A percentile compares a stretch with the other conserved stretches of the same genome.
Conservation (phyloP, 2,888 invertebrate genomes). For the Ichneumon xanthorius region DNA sequence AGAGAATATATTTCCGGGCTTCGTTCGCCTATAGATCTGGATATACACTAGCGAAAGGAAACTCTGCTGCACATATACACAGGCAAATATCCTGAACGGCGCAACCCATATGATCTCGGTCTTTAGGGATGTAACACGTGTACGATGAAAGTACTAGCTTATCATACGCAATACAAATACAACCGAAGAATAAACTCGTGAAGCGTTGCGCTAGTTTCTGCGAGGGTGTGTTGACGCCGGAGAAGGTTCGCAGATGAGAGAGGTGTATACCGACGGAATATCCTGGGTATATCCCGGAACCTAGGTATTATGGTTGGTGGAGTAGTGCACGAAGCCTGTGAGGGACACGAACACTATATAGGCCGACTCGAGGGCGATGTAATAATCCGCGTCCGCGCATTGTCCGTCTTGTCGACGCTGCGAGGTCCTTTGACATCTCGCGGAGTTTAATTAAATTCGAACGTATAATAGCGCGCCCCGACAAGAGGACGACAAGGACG, state of each 20-base stretch:
- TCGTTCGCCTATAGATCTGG: constrained; percentile 33
- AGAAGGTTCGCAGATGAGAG: constrained; percentile 47
- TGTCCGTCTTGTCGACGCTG: constrained; percentile 83
- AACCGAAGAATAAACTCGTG: constrained; percentile 56
- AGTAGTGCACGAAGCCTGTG: constrained; percentile 45
- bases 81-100: constrained; percentile 25
- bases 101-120: constrained; percentile 4
- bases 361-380: constrained; percentile 79
- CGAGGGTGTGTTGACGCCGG: constrained; percentile 32
- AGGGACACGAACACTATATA: constrained; percentile 55
- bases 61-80: constrained; percentile 26
- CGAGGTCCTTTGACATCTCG: constrained; percentile 83
- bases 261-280: constrained; percentile 43
- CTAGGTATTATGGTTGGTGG: constrained; percentile 17
- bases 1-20: constrained; percentile 39
- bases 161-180: constrained; percentile 47
- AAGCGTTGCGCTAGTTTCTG: constrained; percentile 55
- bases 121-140: constrained; percentile 6
- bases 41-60: constrained; percentile 28
- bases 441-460: constrained; percentile 84
- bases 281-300: constrained; percentile 59
- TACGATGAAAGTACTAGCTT: constrained; percentile 19
- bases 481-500: constrained; percentile 52
- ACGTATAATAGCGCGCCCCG: constrained; percentile 75
- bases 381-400: constrained; percentile 84